Conservation (phyloP, 2,797 vertebrate genomes). For the Adrianichthys oophorus region DNA sequence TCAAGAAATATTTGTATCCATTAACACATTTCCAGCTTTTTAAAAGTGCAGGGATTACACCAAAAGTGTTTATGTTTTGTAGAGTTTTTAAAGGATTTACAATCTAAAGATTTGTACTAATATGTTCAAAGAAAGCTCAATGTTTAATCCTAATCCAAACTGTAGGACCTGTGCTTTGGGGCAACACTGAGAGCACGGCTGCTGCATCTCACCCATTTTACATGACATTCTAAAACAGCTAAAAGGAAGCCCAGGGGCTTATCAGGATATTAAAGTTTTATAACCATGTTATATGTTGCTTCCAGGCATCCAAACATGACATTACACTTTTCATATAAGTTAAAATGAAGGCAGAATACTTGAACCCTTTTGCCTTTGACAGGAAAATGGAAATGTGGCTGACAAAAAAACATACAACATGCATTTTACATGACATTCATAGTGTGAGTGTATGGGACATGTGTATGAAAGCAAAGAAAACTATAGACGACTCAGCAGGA, state of each 20-base stretch:
- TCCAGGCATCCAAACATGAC: not conserved
- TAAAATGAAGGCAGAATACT: no score
- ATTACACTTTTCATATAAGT: not conserved
- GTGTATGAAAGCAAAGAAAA: slow-evolving; percentile 10
- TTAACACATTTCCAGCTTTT: slow-evolving; percentile 24
- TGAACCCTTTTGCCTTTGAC: no score
- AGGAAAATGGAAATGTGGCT: no score
- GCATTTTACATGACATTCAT: slow-evolving; percentile 6
- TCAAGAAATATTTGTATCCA: slow-evolving; percentile 9
- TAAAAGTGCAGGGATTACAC: slow-evolving; percentile 14
- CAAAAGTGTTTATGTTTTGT: slow-evolving; percentile 37
- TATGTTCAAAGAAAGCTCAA: slow-evolving; percentile 38
- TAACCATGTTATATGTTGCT: not conserved
- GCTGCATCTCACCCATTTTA: slow-evolving; percentile 7
- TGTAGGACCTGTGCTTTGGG: slow-evolving; percentile 37
- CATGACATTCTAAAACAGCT: slow-evolving; percentile 8
- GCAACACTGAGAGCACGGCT: slow-evolving; percentile 10
- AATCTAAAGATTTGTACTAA: slow-evolving; percentile 58
- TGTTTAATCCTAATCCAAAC: slow-evolving; percentile 69
- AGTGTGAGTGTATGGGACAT: not conserved
- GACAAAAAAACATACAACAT: not conserved
- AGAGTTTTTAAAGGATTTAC: slow-evolving; percentile 39
- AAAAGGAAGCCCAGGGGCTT: not conserved
- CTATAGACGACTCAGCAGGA: slow-evolving; percentile 2
- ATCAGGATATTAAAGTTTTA: not conserved